Percentiles rank a stretch among this genome's conserved stretches.
Evolutionary conservation across 2,113 vertebrate genomes (phyloP).

Genomic region (Neomonachus schauinslandi): DNA sequence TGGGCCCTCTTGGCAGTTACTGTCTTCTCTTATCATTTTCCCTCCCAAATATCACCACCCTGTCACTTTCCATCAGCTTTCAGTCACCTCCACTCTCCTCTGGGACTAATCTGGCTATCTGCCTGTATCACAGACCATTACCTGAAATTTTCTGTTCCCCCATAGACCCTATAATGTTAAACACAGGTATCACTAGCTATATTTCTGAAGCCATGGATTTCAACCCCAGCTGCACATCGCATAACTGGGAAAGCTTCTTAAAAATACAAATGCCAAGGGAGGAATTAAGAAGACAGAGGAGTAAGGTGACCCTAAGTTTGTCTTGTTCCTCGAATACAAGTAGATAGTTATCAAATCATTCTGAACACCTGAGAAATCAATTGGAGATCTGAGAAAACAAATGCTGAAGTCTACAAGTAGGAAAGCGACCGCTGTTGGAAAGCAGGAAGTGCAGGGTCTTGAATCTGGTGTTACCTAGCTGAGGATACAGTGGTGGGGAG

Average conservation of each 20-base stretch:
- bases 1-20: not conserved
- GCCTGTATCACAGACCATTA: not conserved
- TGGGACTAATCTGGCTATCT: not conserved
- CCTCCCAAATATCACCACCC: not conserved
- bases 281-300: not conserved
- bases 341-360: not conserved
- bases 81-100: not conserved
- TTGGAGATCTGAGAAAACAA: not conserved
- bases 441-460: not conserved
- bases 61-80: not conserved
- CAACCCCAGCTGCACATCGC: not conserved
- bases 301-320: not conserved
- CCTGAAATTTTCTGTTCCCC: not conserved
- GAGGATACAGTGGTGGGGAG: not conserved
- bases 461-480: not conserved
- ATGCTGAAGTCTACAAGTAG: not conserved
- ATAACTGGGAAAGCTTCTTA: not conserved
- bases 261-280: not conserved
- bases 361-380: not conserved
- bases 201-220: not conserved
- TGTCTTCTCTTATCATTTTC: not conserved
- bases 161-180: not conserved
- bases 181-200: not conserved
- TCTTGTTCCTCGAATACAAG: not conserved
- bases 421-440: not conserved